Evolutionary conservation across 2,888 invertebrate genomes (phyloP), one percentile per base, ranked within the genome.

Genomic region (Bibio marci): DNA sequence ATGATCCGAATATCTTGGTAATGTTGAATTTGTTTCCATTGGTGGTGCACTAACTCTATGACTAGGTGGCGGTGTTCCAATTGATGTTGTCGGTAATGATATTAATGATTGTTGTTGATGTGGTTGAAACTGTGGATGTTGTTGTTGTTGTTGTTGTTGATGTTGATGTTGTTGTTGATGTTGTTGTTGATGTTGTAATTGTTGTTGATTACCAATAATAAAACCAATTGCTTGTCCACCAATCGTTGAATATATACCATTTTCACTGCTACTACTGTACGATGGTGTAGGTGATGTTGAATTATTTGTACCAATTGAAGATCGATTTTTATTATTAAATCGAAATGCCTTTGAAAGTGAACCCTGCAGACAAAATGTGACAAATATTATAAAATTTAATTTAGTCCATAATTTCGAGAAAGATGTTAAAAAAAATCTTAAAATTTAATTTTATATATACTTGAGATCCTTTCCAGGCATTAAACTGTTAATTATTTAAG

Each of bases 391-490:
- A 13, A 31, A 39, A 17, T 31, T 22, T 19, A 15, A 27, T 33
- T 33, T 26, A 3, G 15, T 3, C 4, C 12, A 17, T 18, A 11
- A 33, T 27, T 32, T 26, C 3, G 28, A 38, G 26, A 6, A 30
- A 4, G 2, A 32, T 22, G 11, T 22, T 32, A 18, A 13, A 15
- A 30, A 14, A 12, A 30, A 30, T 12, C 7, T 37, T 28, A 8
- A 28, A 14, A 4, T 31, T 25, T n/a, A 35, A 35, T 15, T 12
- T 28, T 12, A 19, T 12, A 17, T 28, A 6, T 32, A 61, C 60
- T 59, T 61, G 60, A 50, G 60, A 61, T 55, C 60, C 60, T 57
- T 59, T 61, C 60, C 60, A 61, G 52, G 61, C 58, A 50, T 59
- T 58, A 52, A 60, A 58, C 61, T 61, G 17, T 41, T n/a, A n/a